These are phyloP conservation scores for Epinotia brunnichana DNA, from an alignment of 2,888 invertebrate genomes.

Conservation along the genomic window DNA sequence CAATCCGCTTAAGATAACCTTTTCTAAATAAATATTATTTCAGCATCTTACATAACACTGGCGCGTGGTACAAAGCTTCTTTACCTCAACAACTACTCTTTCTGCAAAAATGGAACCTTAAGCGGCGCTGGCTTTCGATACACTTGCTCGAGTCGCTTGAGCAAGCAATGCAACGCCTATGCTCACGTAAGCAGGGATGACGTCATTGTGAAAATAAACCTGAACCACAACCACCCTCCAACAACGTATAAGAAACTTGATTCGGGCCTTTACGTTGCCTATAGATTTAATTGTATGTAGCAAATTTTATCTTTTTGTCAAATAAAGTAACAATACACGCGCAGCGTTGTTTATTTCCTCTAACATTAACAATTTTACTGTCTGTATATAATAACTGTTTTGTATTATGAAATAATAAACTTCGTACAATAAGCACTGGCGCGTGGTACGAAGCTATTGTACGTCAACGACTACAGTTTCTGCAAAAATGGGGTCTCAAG, in stretches of 20 bases:
- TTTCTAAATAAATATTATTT: not conserved
- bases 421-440: slow-evolving; percentile 19
- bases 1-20: not conserved
- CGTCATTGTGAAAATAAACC: slow-evolving; percentile 1
- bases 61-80: slow-evolving; percentile 9
- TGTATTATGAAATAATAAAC: not conserved
- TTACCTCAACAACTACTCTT: not conserved
- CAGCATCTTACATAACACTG: slow-evolving; percentile 17
- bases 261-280: slow-evolving; percentile 2
- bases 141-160: slow-evolving; percentile 44
- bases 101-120: slow-evolving; percentile 43
- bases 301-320: not conserved
- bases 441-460: not conserved
- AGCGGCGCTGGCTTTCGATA: slow-evolving; percentile 46
- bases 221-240: slow-evolving; percentile 16
- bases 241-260: not conserved
- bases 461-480: not conserved
- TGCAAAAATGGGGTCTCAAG: slow-evolving; percentile 43
- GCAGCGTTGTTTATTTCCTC: too few relatives aligned
- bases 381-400: not conserved
- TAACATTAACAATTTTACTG: too few relatives aligned
- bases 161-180: slow-evolving; percentile 34
- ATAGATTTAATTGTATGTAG: not conserved
- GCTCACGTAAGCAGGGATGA: slow-evolving; percentile 20
- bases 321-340: not conserved